Evolutionary conservation across 1,140 invertebrate genomes (phyloP).

Genomic region (Bombyx mandarina): DNA sequence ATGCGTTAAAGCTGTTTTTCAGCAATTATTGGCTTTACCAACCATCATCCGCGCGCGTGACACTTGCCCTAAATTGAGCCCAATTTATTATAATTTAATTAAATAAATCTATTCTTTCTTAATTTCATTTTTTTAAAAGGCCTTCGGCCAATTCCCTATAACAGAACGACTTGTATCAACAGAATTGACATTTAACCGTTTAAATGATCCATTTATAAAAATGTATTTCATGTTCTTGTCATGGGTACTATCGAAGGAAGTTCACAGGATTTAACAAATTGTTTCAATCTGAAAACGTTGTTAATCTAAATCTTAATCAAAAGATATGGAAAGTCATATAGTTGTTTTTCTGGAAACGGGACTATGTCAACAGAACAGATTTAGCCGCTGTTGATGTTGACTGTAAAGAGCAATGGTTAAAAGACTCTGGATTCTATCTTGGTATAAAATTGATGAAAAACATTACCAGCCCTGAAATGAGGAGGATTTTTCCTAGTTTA

Average conservation of each 20-base stretch:
- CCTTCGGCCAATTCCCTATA: too few species aligned
- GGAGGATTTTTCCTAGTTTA: too few species aligned
- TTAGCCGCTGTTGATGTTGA: background rate
- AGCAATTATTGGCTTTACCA: background rate
- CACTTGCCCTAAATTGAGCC: too few species aligned
- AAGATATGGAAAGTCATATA: background rate
- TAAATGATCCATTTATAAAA: conserved; percentile 23
- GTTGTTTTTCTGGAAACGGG: background rate
- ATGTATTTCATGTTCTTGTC: conserved; percentile 2
- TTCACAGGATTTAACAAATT: conserved; percentile 4
- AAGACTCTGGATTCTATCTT: background rate
- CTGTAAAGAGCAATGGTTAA: background rate
- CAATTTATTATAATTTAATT: too few species aligned
- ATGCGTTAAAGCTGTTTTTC: conserved; percentile 9
- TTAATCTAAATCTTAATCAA: background rate
- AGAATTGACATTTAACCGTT: conserved; percentile 55
- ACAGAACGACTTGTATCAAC: background rate
- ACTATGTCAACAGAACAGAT: conserved; percentile 2
- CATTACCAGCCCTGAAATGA: too few species aligned
- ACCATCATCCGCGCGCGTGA: too few species aligned
- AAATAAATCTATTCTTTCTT: too few species aligned
- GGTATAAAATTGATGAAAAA: conserved; percentile 1
- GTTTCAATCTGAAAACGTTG: conserved; percentile 5
- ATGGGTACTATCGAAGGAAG: conserved; percentile 5
- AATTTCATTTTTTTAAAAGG: too few species aligned